phyloP scores from a whole-genome alignment of 30 jellyfish, hydroid and myxozoan species.

The Haliclystus octoradiatus region DNA sequence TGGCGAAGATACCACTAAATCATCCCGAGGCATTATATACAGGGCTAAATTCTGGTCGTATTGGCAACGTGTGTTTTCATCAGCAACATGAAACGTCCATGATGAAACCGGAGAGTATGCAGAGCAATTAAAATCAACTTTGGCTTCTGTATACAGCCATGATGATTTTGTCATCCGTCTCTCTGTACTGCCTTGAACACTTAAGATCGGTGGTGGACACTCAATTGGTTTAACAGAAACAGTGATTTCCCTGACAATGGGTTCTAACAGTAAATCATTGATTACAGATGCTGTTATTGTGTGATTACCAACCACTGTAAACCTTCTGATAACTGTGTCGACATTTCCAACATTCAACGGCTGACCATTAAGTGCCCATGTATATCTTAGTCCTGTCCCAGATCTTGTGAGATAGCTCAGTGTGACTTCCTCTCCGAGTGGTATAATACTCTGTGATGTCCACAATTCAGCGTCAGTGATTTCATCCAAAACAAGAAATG shows the following conservation, averaged over 20 bases:
- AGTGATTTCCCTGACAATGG: neutral
- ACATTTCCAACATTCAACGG: neutral
- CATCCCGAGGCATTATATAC: neutral
- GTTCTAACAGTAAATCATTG: constrained; percentile 2
- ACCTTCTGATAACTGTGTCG: neutral
- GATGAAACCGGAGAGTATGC: constrained; percentile 18
- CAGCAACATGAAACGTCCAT: constrained; percentile 46
- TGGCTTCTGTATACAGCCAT: constrained; percentile 73
- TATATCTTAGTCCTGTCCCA: constrained; percentile 17
- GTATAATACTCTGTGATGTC: constrained; percentile 17
- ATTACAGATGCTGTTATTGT: constrained; percentile 11
- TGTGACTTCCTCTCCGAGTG: constrained; percentile 13
- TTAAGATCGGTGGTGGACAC: constrained; percentile 44
- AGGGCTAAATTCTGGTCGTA: constrained; percentile 7
- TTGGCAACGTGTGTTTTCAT: constrained; percentile 25
- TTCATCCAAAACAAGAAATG: constrained; percentile 13
- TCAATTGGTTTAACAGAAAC: constrained; percentile 12
- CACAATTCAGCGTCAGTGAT: constrained; percentile 10
- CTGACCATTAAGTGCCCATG: constrained; percentile 8
- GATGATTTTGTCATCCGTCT: constrained; percentile 40
- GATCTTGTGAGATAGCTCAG: constrained; percentile 10
- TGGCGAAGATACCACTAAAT: constrained; percentile 23
- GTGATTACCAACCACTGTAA: constrained; percentile 10
- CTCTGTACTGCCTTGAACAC: constrained; percentile 14
- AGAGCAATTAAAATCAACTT: constrained; percentile 37